A percentile compares a stretch with the other conserved stretches of the same genome.
Conservation (phyloP, 1,140 invertebrate species). For the Mylabris phalerata region DNA sequence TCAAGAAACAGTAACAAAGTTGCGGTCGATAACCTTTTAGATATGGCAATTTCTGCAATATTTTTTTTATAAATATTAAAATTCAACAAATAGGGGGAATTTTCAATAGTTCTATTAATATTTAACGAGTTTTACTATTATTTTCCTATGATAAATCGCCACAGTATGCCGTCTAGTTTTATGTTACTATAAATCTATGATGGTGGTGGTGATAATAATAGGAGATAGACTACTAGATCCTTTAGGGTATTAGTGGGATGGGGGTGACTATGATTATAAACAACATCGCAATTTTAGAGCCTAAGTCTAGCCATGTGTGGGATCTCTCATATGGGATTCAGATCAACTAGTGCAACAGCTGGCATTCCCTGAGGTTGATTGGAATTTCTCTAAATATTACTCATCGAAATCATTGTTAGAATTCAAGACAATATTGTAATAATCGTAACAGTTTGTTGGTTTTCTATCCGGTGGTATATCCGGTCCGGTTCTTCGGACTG, state of each 20-base stretch:
- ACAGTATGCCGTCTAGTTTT: constrained; percentile 10
- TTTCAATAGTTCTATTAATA: background rate
- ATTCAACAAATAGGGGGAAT: too few species aligned
- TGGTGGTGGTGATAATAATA: background rate
- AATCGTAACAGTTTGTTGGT: too few species aligned
- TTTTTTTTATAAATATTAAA: background rate
- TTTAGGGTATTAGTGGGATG: constrained; percentile 11
- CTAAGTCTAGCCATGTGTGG: constrained; percentile 5
- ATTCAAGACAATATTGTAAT: too few species aligned
- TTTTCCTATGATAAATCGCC: background rate
- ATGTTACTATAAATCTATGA: constrained; percentile 1
- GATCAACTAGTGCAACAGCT: constrained; percentile 11
- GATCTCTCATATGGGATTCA: constrained; percentile 5
- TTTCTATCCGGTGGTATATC: constrained; percentile 17
- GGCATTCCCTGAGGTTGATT: constrained; percentile 17
- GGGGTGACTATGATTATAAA: constrained; percentile 2
- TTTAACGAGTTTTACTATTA: constrained; percentile 10
- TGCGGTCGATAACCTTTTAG: constrained; percentile 9
- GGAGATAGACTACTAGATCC: constrained; percentile 7
- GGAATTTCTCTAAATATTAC: background rate
- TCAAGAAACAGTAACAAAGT: constrained; percentile 7
- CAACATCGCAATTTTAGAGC: constrained; percentile 6
- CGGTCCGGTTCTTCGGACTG: constrained; percentile 18
- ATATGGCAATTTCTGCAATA: background rate
- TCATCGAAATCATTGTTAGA: too few species aligned